A percentile compares a stretch with the other conserved stretches of the same genome.
phyloP scores from a whole-genome alignment of 2,113 vertebrate species.

The Gracilinanus agilis region DNA sequence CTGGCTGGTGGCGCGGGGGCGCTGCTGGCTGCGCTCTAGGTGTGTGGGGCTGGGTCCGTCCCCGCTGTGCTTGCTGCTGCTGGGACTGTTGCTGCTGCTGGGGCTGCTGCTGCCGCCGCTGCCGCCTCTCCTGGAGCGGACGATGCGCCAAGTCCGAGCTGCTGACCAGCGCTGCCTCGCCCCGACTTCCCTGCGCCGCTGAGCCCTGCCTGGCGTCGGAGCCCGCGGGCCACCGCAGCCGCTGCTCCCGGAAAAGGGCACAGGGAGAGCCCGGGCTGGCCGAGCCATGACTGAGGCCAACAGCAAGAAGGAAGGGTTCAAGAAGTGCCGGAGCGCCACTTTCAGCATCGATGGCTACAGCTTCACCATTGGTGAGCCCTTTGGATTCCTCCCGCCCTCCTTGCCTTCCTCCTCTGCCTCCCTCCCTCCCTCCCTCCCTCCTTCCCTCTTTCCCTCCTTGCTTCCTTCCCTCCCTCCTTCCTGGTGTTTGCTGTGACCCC shows the following conservation, averaged over 20 bases:
- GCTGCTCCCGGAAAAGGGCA: not conserved
- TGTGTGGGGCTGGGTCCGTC: not conserved
- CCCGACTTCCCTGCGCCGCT: not conserved
- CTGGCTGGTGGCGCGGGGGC: not conserved
- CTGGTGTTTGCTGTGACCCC: not conserved
- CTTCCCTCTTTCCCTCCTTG: not conserved
- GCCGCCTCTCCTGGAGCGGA: not conserved
- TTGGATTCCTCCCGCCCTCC: slow-evolving; percentile 14
- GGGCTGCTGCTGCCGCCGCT: not conserved
- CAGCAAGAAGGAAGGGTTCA: slow-evolving; percentile 93
- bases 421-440: not conserved
- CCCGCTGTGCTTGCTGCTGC: fast-evolving
- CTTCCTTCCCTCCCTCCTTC: not conserved
- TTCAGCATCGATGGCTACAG: slow-evolving; percentile 98
- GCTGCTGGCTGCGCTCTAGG: not conserved
- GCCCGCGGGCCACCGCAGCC: not conserved
- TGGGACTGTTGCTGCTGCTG: not conserved
- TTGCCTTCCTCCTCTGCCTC: not conserved
- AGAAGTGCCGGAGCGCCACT: slow-evolving; percentile 95
- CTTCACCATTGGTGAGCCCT: slow-evolving; percentile 95
- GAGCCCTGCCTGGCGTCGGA: not conserved
- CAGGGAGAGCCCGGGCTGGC: slow-evolving; percentile 21
- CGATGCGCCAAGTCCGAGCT: not conserved
- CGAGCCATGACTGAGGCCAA: slow-evolving; percentile 90
- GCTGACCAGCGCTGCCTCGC: not conserved